A percentile compares a stretch with the other conserved stretches of the same genome.
Evolutionary conservation across 2,888 invertebrate species (phyloP).

Genomic region (Hyppa rectilinea): DNA sequence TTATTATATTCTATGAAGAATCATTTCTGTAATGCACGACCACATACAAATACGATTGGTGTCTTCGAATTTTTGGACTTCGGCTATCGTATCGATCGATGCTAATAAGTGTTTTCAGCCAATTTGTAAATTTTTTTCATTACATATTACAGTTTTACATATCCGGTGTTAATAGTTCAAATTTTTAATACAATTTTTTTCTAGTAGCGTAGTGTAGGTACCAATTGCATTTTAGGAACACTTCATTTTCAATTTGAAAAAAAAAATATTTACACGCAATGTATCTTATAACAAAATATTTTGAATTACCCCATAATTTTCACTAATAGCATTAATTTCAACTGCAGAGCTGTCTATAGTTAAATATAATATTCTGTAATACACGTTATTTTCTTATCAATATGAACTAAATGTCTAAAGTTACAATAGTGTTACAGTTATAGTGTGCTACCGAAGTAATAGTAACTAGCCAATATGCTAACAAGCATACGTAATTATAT

Average conservation of each 20-base stretch:
- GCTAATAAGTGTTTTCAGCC: slow-evolving; percentile 36
- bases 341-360: slow-evolving; percentile 44
- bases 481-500: slow-evolving; percentile 54
- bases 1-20: slow-evolving; percentile 8
- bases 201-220: slow-evolving; percentile 65
- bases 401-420: slow-evolving; percentile 51
- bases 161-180: slow-evolving; percentile 73
- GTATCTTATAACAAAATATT: slow-evolving; percentile 18
- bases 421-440: slow-evolving; percentile 45
- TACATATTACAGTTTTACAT: slow-evolving; percentile 61
- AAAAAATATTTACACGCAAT: slow-evolving; percentile 29
- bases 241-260: slow-evolving; percentile 29
- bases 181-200: slow-evolving; percentile 68
- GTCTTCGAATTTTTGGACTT: not conserved
- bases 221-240: slow-evolving; percentile 66
- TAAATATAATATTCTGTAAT: slow-evolving; percentile 29
- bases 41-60: not conserved
- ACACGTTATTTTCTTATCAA: slow-evolving; percentile 49
- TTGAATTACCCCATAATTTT: slow-evolving; percentile 30
- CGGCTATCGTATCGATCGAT: not conserved
- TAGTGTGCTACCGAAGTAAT: slow-evolving; percentile 58
- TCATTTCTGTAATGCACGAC: slow-evolving; percentile 20
- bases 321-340: slow-evolving; percentile 33
- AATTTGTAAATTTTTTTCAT: slow-evolving; percentile 41
- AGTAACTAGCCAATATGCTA: slow-evolving; percentile 55